Percentiles rank a stretch among this genome's conserved stretches.
These are phyloP conservation scores for Drosophila yooni DNA, from an alignment of 2,888 invertebrate genomes.

Conservation along the genomic window DNA sequence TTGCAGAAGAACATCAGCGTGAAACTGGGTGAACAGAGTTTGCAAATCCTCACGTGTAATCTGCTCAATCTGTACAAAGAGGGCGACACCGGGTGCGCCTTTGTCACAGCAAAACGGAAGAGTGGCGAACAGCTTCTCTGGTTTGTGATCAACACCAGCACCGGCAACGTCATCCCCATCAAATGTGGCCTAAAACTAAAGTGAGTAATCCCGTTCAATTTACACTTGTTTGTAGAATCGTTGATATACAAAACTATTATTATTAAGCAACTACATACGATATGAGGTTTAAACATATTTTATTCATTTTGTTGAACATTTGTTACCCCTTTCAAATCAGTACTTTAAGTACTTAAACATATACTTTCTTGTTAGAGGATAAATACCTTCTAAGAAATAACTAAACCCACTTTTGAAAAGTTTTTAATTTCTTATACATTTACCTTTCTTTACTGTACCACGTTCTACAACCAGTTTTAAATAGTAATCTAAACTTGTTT, in stretches of 20 bases:
- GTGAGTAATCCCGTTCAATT: slow-evolving; percentile 55
- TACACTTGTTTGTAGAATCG: not conserved
- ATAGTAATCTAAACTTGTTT: not conserved
- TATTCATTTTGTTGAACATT: not conserved
- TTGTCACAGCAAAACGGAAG: slow-evolving; percentile 64
- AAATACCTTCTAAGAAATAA: not conserved
- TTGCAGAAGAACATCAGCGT: slow-evolving; percentile 76
- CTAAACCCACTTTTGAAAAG: not conserved
- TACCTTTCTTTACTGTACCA: not conserved
- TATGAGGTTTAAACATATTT: not conserved
- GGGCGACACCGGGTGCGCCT: slow-evolving; percentile 72
- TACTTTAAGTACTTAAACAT: not conserved
- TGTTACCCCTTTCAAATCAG: not conserved
- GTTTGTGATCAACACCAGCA: slow-evolving; percentile 73
- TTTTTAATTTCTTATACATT: not conserved
- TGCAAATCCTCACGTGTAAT: slow-evolving; percentile 70
- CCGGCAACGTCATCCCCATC: slow-evolving; percentile 37
- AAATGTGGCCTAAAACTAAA: slow-evolving; percentile 53
- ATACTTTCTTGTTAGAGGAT: not conserved
- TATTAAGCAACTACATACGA: not conserved
- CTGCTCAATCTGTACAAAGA: slow-evolving; percentile 72
- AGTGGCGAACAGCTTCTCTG: slow-evolving; percentile 43
- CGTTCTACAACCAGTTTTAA: not conserved
- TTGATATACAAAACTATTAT: not conserved
- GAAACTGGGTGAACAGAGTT: slow-evolving; percentile 1